Evolutionary conservation across 2,797 vertebrate genomes (phyloP).

Genomic region (Sebastes iracundus): DNA sequence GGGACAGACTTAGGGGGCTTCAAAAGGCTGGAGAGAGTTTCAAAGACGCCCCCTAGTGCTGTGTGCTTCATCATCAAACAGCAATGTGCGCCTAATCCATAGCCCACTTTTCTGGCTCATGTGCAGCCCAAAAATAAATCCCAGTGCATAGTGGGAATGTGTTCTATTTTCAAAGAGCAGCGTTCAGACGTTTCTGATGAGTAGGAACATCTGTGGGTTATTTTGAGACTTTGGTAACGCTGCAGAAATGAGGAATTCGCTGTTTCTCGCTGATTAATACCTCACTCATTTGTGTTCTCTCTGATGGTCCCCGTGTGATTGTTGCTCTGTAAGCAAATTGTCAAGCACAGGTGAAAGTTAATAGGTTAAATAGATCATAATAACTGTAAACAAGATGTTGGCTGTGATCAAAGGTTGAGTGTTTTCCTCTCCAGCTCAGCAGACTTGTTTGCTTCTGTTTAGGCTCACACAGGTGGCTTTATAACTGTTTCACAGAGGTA

Average conservation of each 20-base stretch:
- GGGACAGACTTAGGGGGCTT: slow-evolving; percentile 57
- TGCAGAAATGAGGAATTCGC: slow-evolving; percentile 27
- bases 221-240: slow-evolving; percentile 41
- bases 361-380: slow-evolving; percentile 65
- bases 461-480: not conserved
- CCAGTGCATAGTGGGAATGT: slow-evolving; percentile 41
- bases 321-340: slow-evolving; percentile 33
- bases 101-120: slow-evolving; percentile 66
- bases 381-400: slow-evolving; percentile 55
- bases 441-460: slow-evolving; percentile 26
- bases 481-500: not conserved
- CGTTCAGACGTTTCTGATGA: slow-evolving; percentile 57
- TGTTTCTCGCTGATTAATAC: slow-evolving; percentile 33
- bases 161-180: slow-evolving; percentile 66
- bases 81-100: slow-evolving; percentile 63
- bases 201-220: slow-evolving; percentile 52
- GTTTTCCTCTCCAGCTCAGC: slow-evolving; percentile 44
- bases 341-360: slow-evolving; percentile 45
- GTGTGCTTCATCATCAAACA: slow-evolving; percentile 74
- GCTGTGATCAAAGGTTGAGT: slow-evolving; percentile 47
- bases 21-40: slow-evolving; percentile 65
- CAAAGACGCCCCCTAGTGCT: slow-evolving; percentile 59
- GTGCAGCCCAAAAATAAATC: slow-evolving; percentile 71
- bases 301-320: slow-evolving; percentile 3
- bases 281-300: not conserved